Percentiles rank a stretch among this genome's conserved stretches.
phyloP scores from a whole-genome alignment of 2,888 invertebrate species.

The Nephrotoma guestfalica region DNA sequence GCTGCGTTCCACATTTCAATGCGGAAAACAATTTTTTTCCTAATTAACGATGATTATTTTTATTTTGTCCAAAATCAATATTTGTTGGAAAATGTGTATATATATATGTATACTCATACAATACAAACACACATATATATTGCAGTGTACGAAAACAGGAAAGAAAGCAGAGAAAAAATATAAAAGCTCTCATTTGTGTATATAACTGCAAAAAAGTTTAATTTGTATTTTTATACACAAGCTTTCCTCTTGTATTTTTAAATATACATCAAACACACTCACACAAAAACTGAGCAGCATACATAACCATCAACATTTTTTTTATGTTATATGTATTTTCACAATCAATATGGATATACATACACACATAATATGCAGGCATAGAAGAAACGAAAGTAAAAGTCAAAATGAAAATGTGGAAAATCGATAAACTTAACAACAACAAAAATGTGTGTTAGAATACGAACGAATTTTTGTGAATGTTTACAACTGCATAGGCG shows the following conservation, averaged over 20 bases:
- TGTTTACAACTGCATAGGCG: background rate
- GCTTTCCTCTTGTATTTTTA: background rate
- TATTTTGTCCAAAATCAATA: background rate
- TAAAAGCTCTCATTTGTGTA: background rate
- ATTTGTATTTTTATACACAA: background rate
- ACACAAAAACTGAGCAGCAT: background rate
- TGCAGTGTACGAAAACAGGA: background rate
- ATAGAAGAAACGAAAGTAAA: background rate
- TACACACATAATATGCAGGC: background rate
- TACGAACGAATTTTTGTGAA: background rate
- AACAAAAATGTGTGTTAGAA: background rate
- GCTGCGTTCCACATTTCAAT: background rate
- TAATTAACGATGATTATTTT: background rate
- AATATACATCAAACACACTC: background rate
- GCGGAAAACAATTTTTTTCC: background rate
- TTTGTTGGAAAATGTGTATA: background rate
- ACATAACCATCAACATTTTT: background rate
- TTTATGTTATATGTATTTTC: background rate
- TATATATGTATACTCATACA: background rate
- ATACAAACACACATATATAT: background rate
- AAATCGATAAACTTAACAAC: background rate
- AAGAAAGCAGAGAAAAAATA: background rate
- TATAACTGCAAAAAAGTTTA: background rate
- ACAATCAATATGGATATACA: background rate
- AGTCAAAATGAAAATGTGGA: background rate